Base-by-base conservation (phyloP, 2,888 invertebrate genomes). In the Ochropacha duplaris region DNA sequence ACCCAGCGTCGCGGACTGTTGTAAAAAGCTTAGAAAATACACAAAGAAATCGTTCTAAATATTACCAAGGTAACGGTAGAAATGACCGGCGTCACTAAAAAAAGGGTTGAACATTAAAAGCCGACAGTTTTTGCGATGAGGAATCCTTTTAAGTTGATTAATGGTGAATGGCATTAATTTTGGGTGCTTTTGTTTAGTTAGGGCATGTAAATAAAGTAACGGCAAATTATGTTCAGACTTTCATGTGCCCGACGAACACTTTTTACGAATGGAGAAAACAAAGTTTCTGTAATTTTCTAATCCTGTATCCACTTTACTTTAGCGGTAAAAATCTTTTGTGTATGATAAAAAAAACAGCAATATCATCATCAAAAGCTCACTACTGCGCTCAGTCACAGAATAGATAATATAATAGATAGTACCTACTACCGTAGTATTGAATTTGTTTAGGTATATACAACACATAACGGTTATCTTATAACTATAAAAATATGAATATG, bases 141-240 rank as follows among this genome's bases (percentile, higher is more conserved):
- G 81, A 87, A 86, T 86, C 86, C 86, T 78, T 88, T 88, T 88
- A 86, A 79, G 78, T 84, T 87, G 84, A 90, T 90, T 90, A 87
- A 87, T 86, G 81, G 73, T 88, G 87, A 90, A 90, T 83, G 72
- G 86, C 57, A 81, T 88, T 84, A 86, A 87, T 82, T 82, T 86
- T 84, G 66, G 65, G 51, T 52, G 65, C 49, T 64, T 69, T 79
- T 86, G 81, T 89, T 84, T 84, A 73, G 75, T 79, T 79, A 76
- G 78, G 76, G 60, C 65, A 57, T 60, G 59, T 56, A 59, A 64
- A 62, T 63, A 22, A 57, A 69, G 63, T 79, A 80, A 81, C 78
- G 79, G 79, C 56, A 26, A 60, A 55, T 49, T 51, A 51, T 57
- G 59, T 52, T 49, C 54, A 19, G 34, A 57, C 76, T 78, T 81